Evolutionary conservation across 2,797 vertebrate genomes (phyloP).

Genomic region (Otolemur crassicaudatus): DNA sequence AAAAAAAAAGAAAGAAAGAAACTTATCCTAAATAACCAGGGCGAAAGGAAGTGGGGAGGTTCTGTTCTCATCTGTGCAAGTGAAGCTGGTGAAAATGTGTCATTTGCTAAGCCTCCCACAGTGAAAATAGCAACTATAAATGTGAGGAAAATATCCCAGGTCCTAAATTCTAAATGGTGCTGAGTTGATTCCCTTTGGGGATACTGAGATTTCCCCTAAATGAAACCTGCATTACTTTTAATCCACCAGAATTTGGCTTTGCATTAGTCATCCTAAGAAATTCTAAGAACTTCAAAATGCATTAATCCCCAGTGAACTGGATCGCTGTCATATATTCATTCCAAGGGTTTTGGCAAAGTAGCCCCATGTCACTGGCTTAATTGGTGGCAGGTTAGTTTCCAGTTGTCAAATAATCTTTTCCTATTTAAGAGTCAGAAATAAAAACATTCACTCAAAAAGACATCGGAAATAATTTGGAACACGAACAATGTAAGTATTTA

Average conservation of each 20-base stretch:
- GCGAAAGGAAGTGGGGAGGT: constrained; percentile 32
- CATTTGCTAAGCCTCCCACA: background rate
- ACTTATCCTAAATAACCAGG: constrained; percentile 62
- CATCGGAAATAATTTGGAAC: constrained; percentile 84
- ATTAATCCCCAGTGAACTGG: constrained; percentile 53
- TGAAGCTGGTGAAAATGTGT: background rate
- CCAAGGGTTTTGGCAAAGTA: constrained; percentile 70
- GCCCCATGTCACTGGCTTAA: constrained; percentile 71
- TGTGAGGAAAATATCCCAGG: constrained; percentile 24
- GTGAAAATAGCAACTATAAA: background rate
- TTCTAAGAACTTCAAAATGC: constrained; percentile 66
- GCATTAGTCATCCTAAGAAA: constrained; percentile 64
- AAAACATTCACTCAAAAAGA: constrained; percentile 82
- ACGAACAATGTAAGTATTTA: constrained; percentile 85
- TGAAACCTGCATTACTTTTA: constrained; percentile 58
- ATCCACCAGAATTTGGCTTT: constrained; percentile 57
- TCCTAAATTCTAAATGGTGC: background rate
- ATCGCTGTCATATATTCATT: constrained; percentile 71
- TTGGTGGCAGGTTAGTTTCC: constrained; percentile 80
- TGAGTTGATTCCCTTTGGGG: constrained; percentile 27
- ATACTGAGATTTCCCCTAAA: constrained; percentile 26
- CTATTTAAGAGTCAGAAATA: constrained; percentile 76
- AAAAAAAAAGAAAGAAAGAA: constrained; percentile 17
- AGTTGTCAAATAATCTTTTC: constrained; percentile 80
- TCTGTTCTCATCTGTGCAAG: constrained; percentile 50